phyloP scores from a whole-genome alignment of 2,113 vertebrate genomes.

The Nibea albiflora region DNA sequence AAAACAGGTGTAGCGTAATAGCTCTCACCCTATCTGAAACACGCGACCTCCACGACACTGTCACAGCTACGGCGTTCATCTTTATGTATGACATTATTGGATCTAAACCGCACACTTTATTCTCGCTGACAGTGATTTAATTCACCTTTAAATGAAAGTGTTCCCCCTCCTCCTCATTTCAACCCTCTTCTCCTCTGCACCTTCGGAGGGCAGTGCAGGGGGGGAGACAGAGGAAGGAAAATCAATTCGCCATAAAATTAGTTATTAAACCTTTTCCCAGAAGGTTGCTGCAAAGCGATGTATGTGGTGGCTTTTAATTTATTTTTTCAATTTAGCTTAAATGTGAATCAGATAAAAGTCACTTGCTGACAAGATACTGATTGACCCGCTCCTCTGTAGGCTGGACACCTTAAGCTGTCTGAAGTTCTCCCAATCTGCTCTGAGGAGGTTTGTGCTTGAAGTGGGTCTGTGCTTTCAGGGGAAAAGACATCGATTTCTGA shows the following conservation, averaged over 20 bases:
- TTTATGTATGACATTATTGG: conserved; percentile 78
- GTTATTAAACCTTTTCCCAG: conserved; percentile 77
- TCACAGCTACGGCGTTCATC: conserved; percentile 65
- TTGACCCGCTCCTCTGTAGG: conserved; percentile 62
- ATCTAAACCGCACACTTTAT: conserved; percentile 75
- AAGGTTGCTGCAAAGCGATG: conserved; percentile 58
- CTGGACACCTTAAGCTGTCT: conserved; percentile 56
- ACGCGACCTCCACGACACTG: conserved; percentile 55
- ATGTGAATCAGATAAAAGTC: conserved; percentile 80
- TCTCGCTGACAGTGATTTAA: conserved; percentile 81
- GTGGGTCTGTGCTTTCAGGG: conserved; percentile 36
- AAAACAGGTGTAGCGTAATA: conserved; percentile 74
- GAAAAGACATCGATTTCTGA: conserved; percentile 58
- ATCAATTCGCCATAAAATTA: conserved; percentile 82
- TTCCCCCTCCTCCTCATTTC: conserved; percentile 42
- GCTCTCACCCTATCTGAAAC: conserved; percentile 70
- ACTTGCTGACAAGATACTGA: conserved; percentile 68
- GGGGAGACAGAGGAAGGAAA: conserved; percentile 47
- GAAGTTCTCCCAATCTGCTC: conserved; percentile 43
- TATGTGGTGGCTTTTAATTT: conserved; percentile 73
- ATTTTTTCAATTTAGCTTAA: conserved; percentile 78
- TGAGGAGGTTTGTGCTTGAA: conserved; percentile 35
- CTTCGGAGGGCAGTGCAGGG: conserved; percentile 59
- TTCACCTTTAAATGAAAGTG: conserved; percentile 78
- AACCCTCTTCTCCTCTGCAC: conserved; percentile 56